These are phyloP conservation scores for Arizona elegans DNA, from an alignment of 2,113 vertebrate species.

Conservation along the genomic window DNA sequence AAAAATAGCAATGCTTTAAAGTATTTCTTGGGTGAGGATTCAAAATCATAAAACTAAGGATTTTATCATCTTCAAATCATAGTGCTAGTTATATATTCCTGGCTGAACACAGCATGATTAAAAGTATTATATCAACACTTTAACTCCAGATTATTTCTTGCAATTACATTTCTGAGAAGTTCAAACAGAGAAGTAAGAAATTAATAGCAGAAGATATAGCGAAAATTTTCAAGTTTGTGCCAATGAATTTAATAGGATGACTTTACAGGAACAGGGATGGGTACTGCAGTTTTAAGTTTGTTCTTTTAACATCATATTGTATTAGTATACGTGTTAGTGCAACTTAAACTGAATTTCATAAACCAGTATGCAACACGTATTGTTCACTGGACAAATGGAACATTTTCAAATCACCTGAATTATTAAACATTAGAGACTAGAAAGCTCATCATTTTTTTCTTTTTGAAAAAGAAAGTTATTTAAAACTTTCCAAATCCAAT, in stretches of 20 bases:
- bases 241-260: background rate
- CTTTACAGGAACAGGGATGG: background rate
- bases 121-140: slow-evolving; percentile 9
- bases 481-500: background rate
- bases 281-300: background rate
- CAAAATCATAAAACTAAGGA: background rate
- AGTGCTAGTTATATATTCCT: slow-evolving; percentile 19
- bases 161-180: slow-evolving; percentile 21
- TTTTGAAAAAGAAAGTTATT: background rate
- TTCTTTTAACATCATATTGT: background rate
- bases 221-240: background rate
- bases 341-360: background rate
- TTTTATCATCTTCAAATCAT: background rate
- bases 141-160: background rate
- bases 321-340: background rate
- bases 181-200: slow-evolving; percentile 11
- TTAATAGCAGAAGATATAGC: background rate
- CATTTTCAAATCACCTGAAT: background rate
- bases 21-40: background rate
- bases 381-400: background rate
- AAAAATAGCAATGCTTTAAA: background rate
- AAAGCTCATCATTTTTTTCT: background rate
- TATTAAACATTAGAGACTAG: background rate
- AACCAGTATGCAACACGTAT: background rate
- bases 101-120: slow-evolving; percentile 5